These are phyloP conservation scores for Thinocorus orbignyianus DNA, from an alignment of 2,113 vertebrate genomes.

Conservation along the genomic window DNA sequence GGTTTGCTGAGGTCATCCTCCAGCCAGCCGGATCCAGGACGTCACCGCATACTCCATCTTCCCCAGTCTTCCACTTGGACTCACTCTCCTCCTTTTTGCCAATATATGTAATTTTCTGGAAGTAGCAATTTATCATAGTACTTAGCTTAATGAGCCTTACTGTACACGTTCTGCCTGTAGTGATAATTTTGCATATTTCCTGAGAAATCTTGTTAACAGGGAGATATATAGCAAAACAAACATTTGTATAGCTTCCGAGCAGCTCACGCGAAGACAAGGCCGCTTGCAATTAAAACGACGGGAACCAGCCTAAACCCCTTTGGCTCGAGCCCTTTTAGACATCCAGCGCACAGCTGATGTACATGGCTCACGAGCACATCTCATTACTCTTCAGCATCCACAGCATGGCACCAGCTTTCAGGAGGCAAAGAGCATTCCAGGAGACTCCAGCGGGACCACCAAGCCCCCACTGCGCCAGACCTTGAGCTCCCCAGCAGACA, in stretches of 20 bases:
- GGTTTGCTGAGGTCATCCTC: neutral
- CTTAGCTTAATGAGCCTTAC: constrained; percentile 61
- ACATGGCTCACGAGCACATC: fast-evolving
- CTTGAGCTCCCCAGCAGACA: neutral
- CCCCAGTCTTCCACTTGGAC: neutral
- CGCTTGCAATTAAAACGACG: neutral
- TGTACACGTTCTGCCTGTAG: constrained; percentile 58
- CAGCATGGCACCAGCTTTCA: neutral
- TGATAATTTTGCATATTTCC: constrained; percentile 58
- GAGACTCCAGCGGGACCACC: neutral
- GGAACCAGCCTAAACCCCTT: neutral
- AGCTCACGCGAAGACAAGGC: neutral
- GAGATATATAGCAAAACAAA: constrained; percentile 50
- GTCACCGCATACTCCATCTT: neutral
- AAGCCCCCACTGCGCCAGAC: fast-evolving
- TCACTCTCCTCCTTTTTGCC: neutral
- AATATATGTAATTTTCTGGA: constrained; percentile 43
- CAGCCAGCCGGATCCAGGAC: neutral
- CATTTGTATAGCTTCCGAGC: constrained; percentile 16
- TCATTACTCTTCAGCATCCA: fast-evolving
- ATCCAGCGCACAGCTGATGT: fast-evolving
- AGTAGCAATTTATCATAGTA: constrained; percentile 52
- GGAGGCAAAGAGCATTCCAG: neutral
- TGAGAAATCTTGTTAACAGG: constrained; percentile 43
- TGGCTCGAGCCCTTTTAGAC: neutral